Conservation (phyloP, 2,797 vertebrate species). For the Oreonectes daqikongensis region DNA sequence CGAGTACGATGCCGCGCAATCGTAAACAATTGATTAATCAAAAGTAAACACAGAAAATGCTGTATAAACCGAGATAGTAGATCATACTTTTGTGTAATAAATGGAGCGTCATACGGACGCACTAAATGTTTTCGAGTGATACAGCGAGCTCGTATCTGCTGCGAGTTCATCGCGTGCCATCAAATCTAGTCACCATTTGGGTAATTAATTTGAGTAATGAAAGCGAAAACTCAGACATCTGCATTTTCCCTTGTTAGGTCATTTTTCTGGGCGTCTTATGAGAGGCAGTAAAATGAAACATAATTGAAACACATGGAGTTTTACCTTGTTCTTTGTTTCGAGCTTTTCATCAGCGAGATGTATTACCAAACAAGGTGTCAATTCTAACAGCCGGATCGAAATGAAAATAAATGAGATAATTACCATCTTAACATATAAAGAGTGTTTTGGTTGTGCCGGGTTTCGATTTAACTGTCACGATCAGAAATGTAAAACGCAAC, state of each 20-base stretch:
- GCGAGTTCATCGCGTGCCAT: slow-evolving; percentile 47
- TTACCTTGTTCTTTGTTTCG: slow-evolving; percentile 3
- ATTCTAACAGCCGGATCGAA: slow-evolving; percentile 37
- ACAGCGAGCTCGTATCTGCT: slow-evolving; percentile 36
- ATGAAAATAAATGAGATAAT: slow-evolving; percentile 36
- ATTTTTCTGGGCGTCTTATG: slow-evolving; percentile 41
- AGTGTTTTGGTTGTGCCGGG: slow-evolving; percentile 41
- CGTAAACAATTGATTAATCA: slow-evolving; percentile 51
- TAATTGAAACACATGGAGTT: slow-evolving; percentile 39
- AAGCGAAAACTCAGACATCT: slow-evolving; percentile 49
- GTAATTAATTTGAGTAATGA: slow-evolving; percentile 59
- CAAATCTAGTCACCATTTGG: slow-evolving; percentile 52
- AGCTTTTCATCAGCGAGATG: slow-evolving; percentile 39
- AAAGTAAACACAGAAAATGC: slow-evolving; percentile 34
- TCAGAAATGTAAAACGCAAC: neutral
- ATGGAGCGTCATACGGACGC: slow-evolving; percentile 9
- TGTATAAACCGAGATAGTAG: slow-evolving; percentile 18
- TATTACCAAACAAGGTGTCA: slow-evolving; percentile 45
- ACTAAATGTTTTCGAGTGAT: slow-evolving; percentile 16
- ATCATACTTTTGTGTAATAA: slow-evolving; percentile 22
- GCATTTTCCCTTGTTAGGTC: slow-evolving; percentile 42
- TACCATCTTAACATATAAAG: slow-evolving; percentile 13
- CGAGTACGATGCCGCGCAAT: slow-evolving; percentile 29
- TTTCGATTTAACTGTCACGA: slow-evolving; percentile 14
- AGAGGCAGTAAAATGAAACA: slow-evolving; percentile 53